phyloP scores from a whole-genome alignment of 64 coral and sea anemone species.

The Stylophora pistillata region DNA sequence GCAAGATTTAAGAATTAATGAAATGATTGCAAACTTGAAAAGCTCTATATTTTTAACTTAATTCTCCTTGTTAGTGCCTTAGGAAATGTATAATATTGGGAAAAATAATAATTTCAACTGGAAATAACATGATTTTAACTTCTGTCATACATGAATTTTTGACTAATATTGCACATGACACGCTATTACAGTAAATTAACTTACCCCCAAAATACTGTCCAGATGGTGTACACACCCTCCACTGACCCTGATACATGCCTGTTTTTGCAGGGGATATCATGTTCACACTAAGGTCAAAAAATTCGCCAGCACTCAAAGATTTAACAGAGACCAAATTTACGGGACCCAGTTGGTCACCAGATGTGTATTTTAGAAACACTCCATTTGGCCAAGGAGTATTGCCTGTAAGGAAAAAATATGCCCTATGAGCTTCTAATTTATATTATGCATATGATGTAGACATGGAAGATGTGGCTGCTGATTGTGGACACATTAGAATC shows the following conservation, averaged over 20 bases:
- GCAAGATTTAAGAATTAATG: no score
- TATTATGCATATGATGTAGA: not conserved
- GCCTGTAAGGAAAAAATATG: constrained; percentile 49
- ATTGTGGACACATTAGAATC: no score
- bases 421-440: not conserved
- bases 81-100: no score
- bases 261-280: constrained; percentile 84
- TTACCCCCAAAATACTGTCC: constrained; percentile 98
- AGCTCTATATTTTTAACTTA: no score
- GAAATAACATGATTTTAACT: no score
- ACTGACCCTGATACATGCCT: constrained; percentile 95
- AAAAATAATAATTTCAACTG: no score
- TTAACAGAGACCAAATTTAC: constrained; percentile 73
- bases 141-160: no score
- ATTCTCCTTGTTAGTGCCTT: no score
- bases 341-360: constrained; percentile 92
- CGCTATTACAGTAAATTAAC: not conserved
- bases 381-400: constrained; percentile 74
- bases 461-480: not conserved
- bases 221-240: constrained; percentile 93
- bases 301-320: constrained; percentile 61
- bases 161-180: no score
- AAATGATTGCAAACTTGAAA: no score
- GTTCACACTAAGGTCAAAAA: constrained; percentile 83
- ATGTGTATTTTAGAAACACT: constrained; percentile 85